Evolutionary conservation across 1,140 invertebrate genomes (phyloP).

Genomic region (Philaenus spumarius): DNA sequence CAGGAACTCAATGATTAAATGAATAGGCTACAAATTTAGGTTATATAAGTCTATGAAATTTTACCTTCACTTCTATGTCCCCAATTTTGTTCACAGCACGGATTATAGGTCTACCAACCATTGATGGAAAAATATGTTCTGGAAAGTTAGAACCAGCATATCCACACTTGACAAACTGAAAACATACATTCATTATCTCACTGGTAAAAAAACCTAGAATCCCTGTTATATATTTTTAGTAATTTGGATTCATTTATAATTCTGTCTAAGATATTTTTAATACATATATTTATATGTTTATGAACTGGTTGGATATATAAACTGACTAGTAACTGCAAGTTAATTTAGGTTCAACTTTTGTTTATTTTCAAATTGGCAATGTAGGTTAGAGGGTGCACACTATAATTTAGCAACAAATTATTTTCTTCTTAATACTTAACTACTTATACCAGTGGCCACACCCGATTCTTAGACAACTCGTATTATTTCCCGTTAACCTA

Average conservation of each 20-base stretch:
- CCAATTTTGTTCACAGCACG: conserved; percentile 96
- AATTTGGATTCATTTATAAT: not conserved
- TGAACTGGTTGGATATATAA: not conserved
- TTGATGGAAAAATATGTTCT: conserved; percentile 96
- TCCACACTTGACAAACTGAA: conserved; percentile 98
- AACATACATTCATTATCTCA: too few relatives aligned
- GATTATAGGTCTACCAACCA: conserved; percentile 97
- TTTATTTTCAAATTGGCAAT: not conserved
- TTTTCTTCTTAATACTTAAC: too few relatives aligned
- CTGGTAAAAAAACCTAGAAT: not conserved
- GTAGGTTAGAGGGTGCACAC: too few relatives aligned
- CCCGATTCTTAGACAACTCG: too few relatives aligned
- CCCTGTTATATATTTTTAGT: not conserved
- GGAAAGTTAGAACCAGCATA: conserved; percentile 99
- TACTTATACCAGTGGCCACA: too few relatives aligned
- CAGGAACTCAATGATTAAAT: too few relatives aligned
- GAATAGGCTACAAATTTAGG: too few relatives aligned
- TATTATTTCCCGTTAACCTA: too few relatives aligned
- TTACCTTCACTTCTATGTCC: conserved; percentile 98
- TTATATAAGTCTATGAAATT: too few relatives aligned
- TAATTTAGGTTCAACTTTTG: too few relatives aligned
- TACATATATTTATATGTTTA: not conserved
- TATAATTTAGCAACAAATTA: too few relatives aligned
- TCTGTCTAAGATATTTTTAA: not conserved
- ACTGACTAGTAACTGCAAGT: not conserved